Conservation (phyloP, 2,113 vertebrate genomes). For the Cygnus atratus region DNA sequence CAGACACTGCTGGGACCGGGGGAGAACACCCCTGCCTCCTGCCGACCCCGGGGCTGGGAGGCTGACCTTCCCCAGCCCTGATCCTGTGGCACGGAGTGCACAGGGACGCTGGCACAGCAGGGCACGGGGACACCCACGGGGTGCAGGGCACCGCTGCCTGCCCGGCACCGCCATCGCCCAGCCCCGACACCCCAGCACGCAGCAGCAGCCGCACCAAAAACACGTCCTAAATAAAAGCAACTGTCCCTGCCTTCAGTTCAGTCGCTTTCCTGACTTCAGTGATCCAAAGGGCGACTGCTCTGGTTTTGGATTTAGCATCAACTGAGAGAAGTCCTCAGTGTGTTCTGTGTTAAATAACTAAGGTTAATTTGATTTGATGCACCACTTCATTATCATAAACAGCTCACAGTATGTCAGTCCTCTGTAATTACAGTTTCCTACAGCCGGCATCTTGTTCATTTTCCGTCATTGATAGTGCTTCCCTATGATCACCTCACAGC, state of each 20-base stretch:
- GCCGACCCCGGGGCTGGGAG: background rate
- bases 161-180: background rate
- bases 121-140: background rate
- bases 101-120: background rate
- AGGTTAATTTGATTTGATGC: conserved; percentile 76
- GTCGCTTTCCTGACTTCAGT: background rate
- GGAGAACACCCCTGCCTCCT: background rate
- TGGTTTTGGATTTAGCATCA: background rate
- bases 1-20: background rate
- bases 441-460: conserved; percentile 43
- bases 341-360: conserved; percentile 56
- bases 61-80: background rate
- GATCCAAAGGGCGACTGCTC: background rate
- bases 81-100: background rate
- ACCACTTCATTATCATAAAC: conserved; percentile 72
- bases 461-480: background rate
- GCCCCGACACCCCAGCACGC: background rate
- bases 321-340: conserved; percentile 25
- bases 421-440: conserved; percentile 54
- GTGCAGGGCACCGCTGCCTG: background rate
- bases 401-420: conserved; percentile 68
- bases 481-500: conserved; percentile 23
- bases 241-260: background rate
- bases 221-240: background rate
- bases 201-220: rapidly evolving